A percentile compares a stretch with the other conserved stretches of the same genome.
Conservation (phyloP, 2,113 vertebrate genomes). For the Cisticola juncidis region DNA sequence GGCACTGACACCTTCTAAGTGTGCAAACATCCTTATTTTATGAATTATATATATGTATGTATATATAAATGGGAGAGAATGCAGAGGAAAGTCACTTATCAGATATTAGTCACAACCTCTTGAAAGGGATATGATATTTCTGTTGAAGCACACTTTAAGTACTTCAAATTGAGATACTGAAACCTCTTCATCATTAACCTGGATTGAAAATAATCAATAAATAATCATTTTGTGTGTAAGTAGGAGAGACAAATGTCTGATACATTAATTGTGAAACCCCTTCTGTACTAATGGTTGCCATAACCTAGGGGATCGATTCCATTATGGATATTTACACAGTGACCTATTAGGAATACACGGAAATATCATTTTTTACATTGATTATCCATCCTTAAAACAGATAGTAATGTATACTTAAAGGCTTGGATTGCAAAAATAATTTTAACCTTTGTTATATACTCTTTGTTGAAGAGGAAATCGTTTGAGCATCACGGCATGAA, state of each 20-base stretch:
- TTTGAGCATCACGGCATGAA: conserved; percentile 52
- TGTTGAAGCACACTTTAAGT: not conserved
- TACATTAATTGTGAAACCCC: conserved; percentile 63
- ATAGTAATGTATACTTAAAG: conserved; percentile 68
- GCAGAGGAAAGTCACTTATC: not conserved
- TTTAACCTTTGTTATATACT: conserved; percentile 71
- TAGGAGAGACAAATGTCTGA: conserved; percentile 54
- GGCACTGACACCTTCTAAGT: not conserved
- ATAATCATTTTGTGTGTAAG: conserved; percentile 56
- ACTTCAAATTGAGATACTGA: conserved; percentile 46
- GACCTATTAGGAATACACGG: conserved; percentile 66
- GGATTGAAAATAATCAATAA: conserved; percentile 66
- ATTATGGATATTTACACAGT: conserved; percentile 75
- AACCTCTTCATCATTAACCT: conserved; percentile 48
- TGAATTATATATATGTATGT: not conserved
- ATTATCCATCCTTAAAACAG: conserved; percentile 68
- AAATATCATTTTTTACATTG: conserved; percentile 69
- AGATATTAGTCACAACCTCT: not conserved
- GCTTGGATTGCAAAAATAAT: conserved; percentile 66
- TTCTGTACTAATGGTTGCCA: conserved; percentile 63
- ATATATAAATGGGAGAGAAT: not conserved
- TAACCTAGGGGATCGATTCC: conserved; percentile 65
- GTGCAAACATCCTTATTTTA: not conserved
- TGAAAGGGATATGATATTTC: not conserved
- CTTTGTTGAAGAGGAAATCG: conserved; percentile 72